Conservation (phyloP, 2,797 vertebrate species). For the Craterocephalus amniculus region DNA sequence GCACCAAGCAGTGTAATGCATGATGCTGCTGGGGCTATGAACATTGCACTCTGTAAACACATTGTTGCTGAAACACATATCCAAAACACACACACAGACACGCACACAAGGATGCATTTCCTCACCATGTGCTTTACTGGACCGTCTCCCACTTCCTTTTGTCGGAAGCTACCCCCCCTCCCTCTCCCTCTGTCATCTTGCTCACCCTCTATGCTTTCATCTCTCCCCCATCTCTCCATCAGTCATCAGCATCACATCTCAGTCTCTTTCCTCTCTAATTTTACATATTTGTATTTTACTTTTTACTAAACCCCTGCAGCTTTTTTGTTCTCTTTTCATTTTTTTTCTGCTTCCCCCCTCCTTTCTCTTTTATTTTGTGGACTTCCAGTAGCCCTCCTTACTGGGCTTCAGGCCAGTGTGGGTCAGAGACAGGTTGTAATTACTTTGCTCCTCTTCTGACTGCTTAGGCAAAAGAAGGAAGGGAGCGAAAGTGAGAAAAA, state of each 20-base stretch:
- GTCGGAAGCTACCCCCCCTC: slow-evolving; percentile 76
- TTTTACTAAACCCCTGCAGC: background rate
- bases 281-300: too few relatives aligned
- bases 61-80: slow-evolving; percentile 42
- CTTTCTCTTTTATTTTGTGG: slow-evolving; percentile 10
- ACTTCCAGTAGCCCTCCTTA: slow-evolving; percentile 20
- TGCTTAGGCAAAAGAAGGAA: slow-evolving; percentile 33
- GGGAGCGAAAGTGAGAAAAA: slow-evolving; percentile 22
- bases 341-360: background rate
- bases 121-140: slow-evolving; percentile 76
- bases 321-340: background rate
- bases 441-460: slow-evolving; percentile 66
- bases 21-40: slow-evolving; percentile 71
- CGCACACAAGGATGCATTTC: slow-evolving; percentile 25
- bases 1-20: slow-evolving; percentile 63
- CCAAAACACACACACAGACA: slow-evolving; percentile 9
- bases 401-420: slow-evolving; percentile 65
- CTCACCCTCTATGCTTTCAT: slow-evolving; percentile 56
- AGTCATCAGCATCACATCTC: slow-evolving; percentile 28
- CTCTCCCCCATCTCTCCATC: slow-evolving; percentile 53
- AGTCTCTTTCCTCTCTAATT: background rate
- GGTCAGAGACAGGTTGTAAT: slow-evolving; percentile 75
- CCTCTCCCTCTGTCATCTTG: slow-evolving; percentile 59
- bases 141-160: slow-evolving; percentile 79
- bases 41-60: slow-evolving; percentile 49